These are phyloP conservation scores for Caenorhabditis sp. DNA, from an alignment of 2,888 invertebrate genomes.

Conservation along the genomic window DNA sequence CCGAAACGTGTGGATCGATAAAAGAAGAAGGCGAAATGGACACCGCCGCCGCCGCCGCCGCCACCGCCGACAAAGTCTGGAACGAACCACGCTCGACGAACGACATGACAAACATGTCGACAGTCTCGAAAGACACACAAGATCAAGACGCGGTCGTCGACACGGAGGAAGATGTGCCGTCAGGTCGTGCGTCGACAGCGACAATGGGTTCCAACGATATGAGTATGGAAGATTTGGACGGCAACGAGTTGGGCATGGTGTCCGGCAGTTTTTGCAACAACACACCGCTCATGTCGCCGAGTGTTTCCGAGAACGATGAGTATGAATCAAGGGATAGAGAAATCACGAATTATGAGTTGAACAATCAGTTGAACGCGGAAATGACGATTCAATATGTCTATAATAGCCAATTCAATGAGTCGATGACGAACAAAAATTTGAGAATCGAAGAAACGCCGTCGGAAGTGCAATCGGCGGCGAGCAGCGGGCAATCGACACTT, in stretches of 20 bases:
- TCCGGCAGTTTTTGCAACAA: constrained; percentile 45
- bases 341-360: constrained; percentile 4
- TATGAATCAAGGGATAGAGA: not conserved
- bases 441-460: constrained; percentile 11
- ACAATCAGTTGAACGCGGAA: constrained; percentile 10
- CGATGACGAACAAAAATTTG: constrained; percentile 4
- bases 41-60: no score
- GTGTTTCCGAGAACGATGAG: constrained; percentile 47
- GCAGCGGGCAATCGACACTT: constrained; percentile 34
- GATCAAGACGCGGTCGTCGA: no score
- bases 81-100: constrained; percentile 17
- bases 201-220: constrained; percentile 22
- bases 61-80: constrained; percentile 19
- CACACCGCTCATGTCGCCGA: constrained; percentile 51
- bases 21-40: not conserved
- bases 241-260: not conserved
- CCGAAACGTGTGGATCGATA: constrained; percentile 17
- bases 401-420: not conserved
- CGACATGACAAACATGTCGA: constrained; percentile 16
- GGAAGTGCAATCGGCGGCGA: constrained; percentile 15
- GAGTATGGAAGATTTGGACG: constrained; percentile 11
- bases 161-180: not conserved
- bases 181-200: not conserved
- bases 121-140: constrained; percentile 8
- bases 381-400: not conserved